Conservation (phyloP, 1,140 invertebrate species). For the Lepidurus apus region DNA sequence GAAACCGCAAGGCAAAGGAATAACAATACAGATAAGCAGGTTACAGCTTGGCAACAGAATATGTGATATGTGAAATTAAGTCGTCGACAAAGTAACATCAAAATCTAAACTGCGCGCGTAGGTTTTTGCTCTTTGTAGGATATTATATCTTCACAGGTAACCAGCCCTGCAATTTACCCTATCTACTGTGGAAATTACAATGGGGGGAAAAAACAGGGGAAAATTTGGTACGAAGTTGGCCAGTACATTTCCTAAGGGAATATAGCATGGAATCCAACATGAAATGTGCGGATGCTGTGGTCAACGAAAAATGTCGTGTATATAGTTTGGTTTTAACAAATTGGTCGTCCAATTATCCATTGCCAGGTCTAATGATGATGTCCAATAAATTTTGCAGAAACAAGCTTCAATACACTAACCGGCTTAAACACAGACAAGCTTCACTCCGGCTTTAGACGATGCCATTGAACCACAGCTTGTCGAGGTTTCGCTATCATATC, state of each 20-base stretch:
- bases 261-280: not conserved
- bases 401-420: not conserved
- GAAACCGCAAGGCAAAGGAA: not conserved
- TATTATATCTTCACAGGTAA: not conserved
- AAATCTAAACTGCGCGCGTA: not conserved
- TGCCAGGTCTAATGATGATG: not conserved
- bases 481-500: conserved; percentile 94
- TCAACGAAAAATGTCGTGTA: not conserved
- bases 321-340: not conserved
- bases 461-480: conserved; percentile 88
- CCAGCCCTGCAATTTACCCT: conserved; percentile 1
- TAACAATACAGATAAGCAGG: not conserved
- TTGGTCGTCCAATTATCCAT: not conserved
- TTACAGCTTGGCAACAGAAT: not conserved
- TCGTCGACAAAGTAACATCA: not conserved
- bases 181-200: not conserved
- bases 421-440: not conserved
- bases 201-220: not conserved
- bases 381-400: not conserved
- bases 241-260: not conserved
- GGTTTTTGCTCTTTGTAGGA: not conserved
- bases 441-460: conserved; percentile 44
- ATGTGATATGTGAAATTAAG: not conserved
- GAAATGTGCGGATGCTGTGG: not conserved
- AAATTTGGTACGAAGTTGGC: not conserved